Base-by-base conservation (phyloP, 2,113 vertebrate species). In the Serranochromis macrocephalus region DNA sequence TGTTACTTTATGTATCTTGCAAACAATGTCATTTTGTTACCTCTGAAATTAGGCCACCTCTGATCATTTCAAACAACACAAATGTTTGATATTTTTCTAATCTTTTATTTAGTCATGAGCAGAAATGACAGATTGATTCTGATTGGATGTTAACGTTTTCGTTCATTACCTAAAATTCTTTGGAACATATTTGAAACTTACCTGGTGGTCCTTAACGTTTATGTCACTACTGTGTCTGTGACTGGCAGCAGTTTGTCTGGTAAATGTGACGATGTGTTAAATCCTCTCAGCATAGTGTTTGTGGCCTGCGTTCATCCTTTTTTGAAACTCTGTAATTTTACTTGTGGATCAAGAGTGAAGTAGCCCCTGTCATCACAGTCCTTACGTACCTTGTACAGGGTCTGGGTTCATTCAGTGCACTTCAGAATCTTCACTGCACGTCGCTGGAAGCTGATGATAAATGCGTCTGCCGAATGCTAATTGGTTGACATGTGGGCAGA, bases 161-260 rank as follows among this genome's bases (percentile, higher is more conserved):
- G 0, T 21, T 68, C 33, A 21, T 68, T 40, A 21, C 33, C 33
- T 68, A 63, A 63, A 63, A 5, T 11, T 11, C 31, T 36, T 61
- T 0, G 1, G 26, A 61, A 31, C 57, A 6, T 31, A 31, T 61
- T 63, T 63, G 31, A 63, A 63, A 11, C 31, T 63, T 63, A n/a
- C 9, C 6, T 2, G 17, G 0, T 36, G 58, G 0, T 3, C 31
- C 17, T 33, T 36, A 63, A 36, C 11, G 0, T 0, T 61, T 36
- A 33, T 63, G 58, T 36, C 58, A 11, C 29, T 63, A 0, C 9
- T 11, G 29, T 63, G 29, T 33, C 29, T 63, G 14, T 33, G 17
- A 63, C 17, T n/a, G 58, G 58, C 58, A 63, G 17, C 58, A 63
- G 58, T 63, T 63, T 63, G 58, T n/a, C 58, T 3, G 9, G 31